phyloP scores from a whole-genome alignment of 2,113 vertebrate species.

The Raja brachyura region DNA sequence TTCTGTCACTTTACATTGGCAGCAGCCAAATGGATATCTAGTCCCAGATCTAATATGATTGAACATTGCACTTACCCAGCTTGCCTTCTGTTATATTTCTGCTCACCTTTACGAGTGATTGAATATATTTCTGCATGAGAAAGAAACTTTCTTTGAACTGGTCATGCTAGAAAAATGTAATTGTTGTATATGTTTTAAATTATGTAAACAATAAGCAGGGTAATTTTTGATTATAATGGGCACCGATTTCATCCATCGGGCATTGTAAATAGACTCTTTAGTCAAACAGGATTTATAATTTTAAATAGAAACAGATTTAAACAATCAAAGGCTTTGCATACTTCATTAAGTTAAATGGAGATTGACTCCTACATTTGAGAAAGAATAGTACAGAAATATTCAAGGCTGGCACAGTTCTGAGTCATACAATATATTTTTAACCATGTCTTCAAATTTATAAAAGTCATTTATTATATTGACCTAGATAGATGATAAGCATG shows the following conservation, averaged over 20 bases:
- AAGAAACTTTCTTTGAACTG: background rate
- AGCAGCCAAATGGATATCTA: background rate
- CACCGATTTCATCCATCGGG: background rate
- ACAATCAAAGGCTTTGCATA: slow-evolving; percentile 1
- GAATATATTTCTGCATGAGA: slow-evolving; percentile 19
- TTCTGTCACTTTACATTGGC: background rate
- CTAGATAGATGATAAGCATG: background rate
- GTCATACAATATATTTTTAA: background rate
- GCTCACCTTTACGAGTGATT: background rate
- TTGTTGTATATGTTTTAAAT: slow-evolving; percentile 21
- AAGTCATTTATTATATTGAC: background rate
- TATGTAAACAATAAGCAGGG: slow-evolving; percentile 23
- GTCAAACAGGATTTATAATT: background rate
- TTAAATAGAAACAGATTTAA: background rate
- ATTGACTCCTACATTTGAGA: background rate
- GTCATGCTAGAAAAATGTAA: background rate
- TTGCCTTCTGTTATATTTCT: background rate
- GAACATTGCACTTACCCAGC: background rate
- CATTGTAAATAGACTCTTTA: background rate
- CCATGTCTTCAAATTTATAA: background rate
- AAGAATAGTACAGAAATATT: background rate
- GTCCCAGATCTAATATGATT: background rate
- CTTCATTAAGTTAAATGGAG: background rate
- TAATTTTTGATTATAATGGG: background rate
- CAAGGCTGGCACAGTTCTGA: background rate